Base-by-base conservation (phyloP, 2,888 invertebrate species). In the Drosophila lacicola region DNA sequence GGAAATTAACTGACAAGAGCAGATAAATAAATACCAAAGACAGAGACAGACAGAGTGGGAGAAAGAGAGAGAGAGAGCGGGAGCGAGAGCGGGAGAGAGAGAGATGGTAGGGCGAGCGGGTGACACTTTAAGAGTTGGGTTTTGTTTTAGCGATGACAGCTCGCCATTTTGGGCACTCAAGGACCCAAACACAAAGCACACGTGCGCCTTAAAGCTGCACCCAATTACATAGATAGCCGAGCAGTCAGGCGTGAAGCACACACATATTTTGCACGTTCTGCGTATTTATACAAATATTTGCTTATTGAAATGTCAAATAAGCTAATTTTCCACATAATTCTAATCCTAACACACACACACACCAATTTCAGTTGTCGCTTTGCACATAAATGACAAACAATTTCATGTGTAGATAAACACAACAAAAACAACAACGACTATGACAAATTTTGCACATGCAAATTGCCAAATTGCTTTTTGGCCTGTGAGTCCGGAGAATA, bases 1-100 rank as follows among this genome's bases (percentile, higher is more conserved):
- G 88, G 90, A 88, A 89, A 90, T 89, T 88, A 88, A 89, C 80
- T 88, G 90, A 86, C 88, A 89, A 76, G 76, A 68, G 71, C 89
- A 88, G 86, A 90, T 85, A 85, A 88, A 82, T 74, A 78, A 80
- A 80, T 64, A 54, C 45, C 51, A 76, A 39, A 36, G 53, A 33
- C 13, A 25, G 36, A 21, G 25, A n/a, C 19, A 37, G 37, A 45
- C 50, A 17, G n/a, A 4, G 11, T 8, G 13, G 2, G 14, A 45
- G 36, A 14, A 10, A n/a, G 33, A 4, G 19, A 25, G 29, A 8
- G 14, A 5, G 4, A n/a, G 41, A 5, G 25, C n/a, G n/a, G n/a
- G n/a, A n/a, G n/a, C n/a, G n/a, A n/a, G n/a, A n/a, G n/a, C n/a
- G n/a, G n/a, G 19, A 25, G 29, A 8, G 14, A 5, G 4, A n/a